Evolutionary conservation across 2,113 vertebrate species (phyloP).

Genomic region (Spheniscus mendiculus): DNA sequence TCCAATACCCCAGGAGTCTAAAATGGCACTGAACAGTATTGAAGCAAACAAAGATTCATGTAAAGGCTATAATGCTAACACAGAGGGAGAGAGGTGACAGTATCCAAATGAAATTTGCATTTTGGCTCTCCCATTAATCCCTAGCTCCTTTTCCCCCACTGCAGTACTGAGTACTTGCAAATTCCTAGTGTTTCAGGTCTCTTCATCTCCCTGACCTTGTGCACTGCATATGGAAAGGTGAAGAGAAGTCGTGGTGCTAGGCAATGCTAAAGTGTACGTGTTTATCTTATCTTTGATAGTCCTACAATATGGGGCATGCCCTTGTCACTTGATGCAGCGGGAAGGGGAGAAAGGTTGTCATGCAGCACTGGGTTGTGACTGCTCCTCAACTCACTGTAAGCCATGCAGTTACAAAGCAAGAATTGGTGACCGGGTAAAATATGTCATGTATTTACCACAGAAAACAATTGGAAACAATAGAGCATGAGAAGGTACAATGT

Average conservation of each 20-base stretch:
- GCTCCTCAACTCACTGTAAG: rapidly evolving
- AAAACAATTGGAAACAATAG: not conserved
- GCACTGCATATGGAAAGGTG: not conserved
- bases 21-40: not conserved
- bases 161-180: not conserved
- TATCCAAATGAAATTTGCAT: not conserved
- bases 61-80: not conserved
- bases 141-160: not conserved
- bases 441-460: not conserved
- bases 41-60: not conserved
- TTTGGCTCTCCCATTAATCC: not conserved
- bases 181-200: not conserved
- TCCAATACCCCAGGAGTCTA: not conserved
- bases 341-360: not conserved
- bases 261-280: not conserved
- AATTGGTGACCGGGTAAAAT: not conserved
- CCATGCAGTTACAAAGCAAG: not conserved
- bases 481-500: rapidly evolving
- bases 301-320: not conserved
- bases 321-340: not conserved
- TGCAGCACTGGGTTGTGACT: not conserved
- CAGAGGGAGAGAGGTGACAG: not conserved
- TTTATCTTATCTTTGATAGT: not conserved
- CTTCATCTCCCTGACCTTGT: not conserved
- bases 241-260: not conserved